Base-by-base conservation (phyloP, 1,140 invertebrate species). In the Araneus ventricosus region DNA sequence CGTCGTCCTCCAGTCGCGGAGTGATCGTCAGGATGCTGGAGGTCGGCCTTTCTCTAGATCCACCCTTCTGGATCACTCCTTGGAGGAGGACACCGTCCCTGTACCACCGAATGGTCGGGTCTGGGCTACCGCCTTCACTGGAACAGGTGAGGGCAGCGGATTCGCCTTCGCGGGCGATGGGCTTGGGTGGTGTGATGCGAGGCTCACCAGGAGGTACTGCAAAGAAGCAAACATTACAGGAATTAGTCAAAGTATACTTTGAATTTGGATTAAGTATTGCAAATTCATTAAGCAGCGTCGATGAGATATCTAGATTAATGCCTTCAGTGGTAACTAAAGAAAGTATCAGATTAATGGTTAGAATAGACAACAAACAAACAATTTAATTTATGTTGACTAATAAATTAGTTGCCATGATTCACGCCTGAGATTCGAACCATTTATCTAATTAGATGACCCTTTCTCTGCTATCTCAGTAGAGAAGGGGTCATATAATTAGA, bases 101-200 rank as follows among this genome's bases (percentile, higher is more conserved):
- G 94, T 95, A 95, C 96, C 96, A 95, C 93, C 96, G 97, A 94
- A 99, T 97, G 94, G 97, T 96, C 6, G 98, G 98, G 95, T 98
- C 97, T 0, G 98, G 98, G 59, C 98, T 99, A 1, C 98, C 98
- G 0, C 98, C 98, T 34, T 96, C 96, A 91, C 97, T 98, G 67
- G 97, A 97, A 95, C 98, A 99, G 0, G 97, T 97, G 30, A 99
- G 95, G 75, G 96, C 95, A 37, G 95, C 94, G 30, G 95, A 96
- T 94, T 97, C 97, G 7, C 97, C 97, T 95, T 99, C 98, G 17
- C 97, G 98, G 14, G 97, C 97, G 1, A 97, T 96, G 14, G 97
- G 97, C 86, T 96, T 96, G 8, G 96, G 95, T 0, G 98, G 97
- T 0, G 96, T 96, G 70, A 99, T 97, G 79, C 96, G 95, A 0